These are phyloP conservation scores for Pachypsylla venusta DNA, from an alignment of 1,140 invertebrate genomes.

Conservation along the genomic window DNA sequence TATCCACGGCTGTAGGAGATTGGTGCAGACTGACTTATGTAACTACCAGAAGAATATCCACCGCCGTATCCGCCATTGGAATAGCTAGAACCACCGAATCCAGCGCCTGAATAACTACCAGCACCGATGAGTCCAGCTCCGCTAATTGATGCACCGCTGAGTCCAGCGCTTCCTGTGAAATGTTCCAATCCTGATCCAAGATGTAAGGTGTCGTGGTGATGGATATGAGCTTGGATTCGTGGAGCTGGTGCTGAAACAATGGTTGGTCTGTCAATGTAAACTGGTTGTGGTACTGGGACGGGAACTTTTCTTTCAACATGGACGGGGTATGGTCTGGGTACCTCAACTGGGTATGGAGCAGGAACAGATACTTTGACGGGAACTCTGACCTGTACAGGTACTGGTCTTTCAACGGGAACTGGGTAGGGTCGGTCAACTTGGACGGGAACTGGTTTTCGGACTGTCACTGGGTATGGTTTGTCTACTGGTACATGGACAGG, in stretches of 20 bases:
- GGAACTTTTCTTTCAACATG: slow-evolving; percentile 42
- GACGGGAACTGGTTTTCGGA: slow-evolving; percentile 31
- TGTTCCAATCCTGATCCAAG: not conserved
- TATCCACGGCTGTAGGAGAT: no score
- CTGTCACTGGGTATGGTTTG: slow-evolving; percentile 42
- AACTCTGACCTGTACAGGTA: slow-evolving; percentile 27
- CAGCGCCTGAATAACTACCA: no score
- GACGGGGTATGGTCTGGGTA: slow-evolving; percentile 48
- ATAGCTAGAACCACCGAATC: no score
- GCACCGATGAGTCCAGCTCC: no score
- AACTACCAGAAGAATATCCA: no score
- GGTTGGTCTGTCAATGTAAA: slow-evolving; percentile 11
- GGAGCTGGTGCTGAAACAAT: no score
- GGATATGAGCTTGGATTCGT: slow-evolving; percentile 1
- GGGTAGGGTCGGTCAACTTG: slow-evolving; percentile 37
- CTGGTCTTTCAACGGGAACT: slow-evolving; percentile 40
- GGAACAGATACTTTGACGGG: slow-evolving; percentile 20
- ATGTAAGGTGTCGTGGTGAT: slow-evolving; percentile 2
- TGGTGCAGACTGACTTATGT: no score
- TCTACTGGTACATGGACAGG: slow-evolving; percentile 44
- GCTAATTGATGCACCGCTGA: no score
- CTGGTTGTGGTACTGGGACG: slow-evolving; percentile 25
- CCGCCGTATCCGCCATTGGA: no score
- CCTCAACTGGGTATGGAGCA: slow-evolving; percentile 44
- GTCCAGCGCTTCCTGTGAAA: no score